These are phyloP conservation scores for Anthophora plumipes DNA, from an alignment of 2,888 invertebrate genomes.

Conservation along the genomic window DNA sequence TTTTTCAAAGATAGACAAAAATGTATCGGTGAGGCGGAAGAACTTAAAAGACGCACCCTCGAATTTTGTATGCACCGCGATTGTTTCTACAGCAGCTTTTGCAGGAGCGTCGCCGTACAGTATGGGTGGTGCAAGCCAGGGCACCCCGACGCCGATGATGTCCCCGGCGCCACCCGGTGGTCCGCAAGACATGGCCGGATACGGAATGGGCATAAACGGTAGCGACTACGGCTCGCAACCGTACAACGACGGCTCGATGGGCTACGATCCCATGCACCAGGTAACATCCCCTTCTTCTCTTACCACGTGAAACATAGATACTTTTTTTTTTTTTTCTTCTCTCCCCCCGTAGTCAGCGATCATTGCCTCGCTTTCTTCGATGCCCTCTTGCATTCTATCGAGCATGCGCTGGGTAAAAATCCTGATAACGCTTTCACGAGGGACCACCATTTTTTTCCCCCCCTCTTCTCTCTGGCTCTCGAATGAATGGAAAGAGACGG, in stretches of 20 bases:
- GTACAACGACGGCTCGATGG: slow-evolving; percentile 95
- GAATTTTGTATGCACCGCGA: slow-evolving; percentile 84
- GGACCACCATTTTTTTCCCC: background rate
- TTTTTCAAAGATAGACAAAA: slow-evolving; percentile 15
- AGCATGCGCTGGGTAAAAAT: slow-evolving; percentile 56
- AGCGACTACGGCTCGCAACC: slow-evolving; percentile 93
- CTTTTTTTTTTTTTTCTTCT: background rate
- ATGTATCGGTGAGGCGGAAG: slow-evolving; percentile 58
- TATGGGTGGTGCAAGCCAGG: slow-evolving; percentile 93
- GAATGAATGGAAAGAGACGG: slow-evolving; percentile 46
- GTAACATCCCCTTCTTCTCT: slow-evolving; percentile 83
- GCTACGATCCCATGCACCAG: slow-evolving; percentile 97
- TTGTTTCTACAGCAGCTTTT: slow-evolving; percentile 85
- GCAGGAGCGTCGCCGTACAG: slow-evolving; percentile 94
- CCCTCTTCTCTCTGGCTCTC: slow-evolving; percentile 18
- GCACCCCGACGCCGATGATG: slow-evolving; percentile 97
- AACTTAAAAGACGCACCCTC: slow-evolving; percentile 77
- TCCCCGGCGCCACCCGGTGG: slow-evolving; percentile 93
- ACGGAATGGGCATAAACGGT: slow-evolving; percentile 96
- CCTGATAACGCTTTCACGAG: slow-evolving; percentile 28
- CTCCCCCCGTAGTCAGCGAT: slow-evolving; percentile 51
- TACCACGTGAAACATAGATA: slow-evolving; percentile 7
- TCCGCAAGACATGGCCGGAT: slow-evolving; percentile 95
- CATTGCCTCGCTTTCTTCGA: slow-evolving; percentile 61
- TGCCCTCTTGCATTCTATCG: slow-evolving; percentile 30